Evolutionary conservation across 2,888 invertebrate genomes (phyloP).

Genomic region (Apodemia zela): DNA sequence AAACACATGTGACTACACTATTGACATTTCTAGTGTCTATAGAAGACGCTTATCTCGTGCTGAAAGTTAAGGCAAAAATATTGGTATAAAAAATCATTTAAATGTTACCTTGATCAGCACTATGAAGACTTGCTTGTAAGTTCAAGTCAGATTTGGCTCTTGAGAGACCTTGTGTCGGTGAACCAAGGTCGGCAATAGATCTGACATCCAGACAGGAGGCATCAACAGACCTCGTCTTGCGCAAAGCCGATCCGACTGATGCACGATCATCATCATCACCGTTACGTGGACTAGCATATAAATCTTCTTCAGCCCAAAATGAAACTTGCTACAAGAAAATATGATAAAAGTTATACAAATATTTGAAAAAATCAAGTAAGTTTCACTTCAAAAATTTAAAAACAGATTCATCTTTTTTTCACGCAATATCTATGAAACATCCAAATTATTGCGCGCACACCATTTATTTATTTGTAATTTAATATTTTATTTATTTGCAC

Average conservation of each 20-base stretch:
- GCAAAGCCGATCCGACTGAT: conserved; percentile 88
- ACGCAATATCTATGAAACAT: too few species aligned
- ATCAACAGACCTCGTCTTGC: conserved; percentile 94
- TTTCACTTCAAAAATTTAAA: too few species aligned
- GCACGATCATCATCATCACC: conserved; percentile 87
- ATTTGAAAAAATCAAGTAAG: background rate
- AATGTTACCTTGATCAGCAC: conserved; percentile 82
- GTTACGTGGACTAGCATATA: conserved; percentile 82
- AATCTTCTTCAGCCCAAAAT: conserved; percentile 89
- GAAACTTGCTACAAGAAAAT: conserved; percentile 83
- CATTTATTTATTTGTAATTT: too few species aligned
- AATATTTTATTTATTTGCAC: too few species aligned
- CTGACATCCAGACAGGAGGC: conserved; percentile 92
- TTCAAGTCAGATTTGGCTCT: conserved; percentile 94
- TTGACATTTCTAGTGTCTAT: too few species aligned
- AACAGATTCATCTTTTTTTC: too few species aligned
- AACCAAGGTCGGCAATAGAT: conserved; percentile 83
- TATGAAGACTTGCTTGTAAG: conserved; percentile 86
- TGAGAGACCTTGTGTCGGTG: conserved; percentile 84
- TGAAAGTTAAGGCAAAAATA: too few species aligned
- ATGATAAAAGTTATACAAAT: background rate
- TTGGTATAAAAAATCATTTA: background rate
- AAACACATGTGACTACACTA: too few species aligned
- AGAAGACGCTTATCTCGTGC: too few species aligned
- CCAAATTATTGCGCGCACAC: too few species aligned